Evolutionary conservation across 2,113 vertebrate species (phyloP).

Genomic region (Boleophthalmus pectinirostris): DNA sequence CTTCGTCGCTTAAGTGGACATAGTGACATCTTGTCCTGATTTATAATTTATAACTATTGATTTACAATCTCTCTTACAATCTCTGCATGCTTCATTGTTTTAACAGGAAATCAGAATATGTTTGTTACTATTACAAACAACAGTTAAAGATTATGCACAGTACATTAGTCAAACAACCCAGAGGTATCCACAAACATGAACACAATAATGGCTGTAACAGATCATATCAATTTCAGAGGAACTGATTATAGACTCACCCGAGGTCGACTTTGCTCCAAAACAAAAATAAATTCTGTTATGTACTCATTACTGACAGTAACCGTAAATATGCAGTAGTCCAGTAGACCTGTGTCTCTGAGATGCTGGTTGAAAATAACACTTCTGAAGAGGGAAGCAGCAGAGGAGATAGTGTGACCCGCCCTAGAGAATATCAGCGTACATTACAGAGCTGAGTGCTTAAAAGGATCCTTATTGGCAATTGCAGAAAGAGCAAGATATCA

Average conservation of each 20-base stretch:
- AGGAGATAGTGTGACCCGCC: slow-evolving; percentile 30
- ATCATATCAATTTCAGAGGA: neutral
- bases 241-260: slow-evolving; percentile 41
- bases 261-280: neutral
- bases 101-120: neutral
- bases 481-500: neutral
- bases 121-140: neutral
- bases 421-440: slow-evolving; percentile 44
- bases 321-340: neutral
- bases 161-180: neutral
- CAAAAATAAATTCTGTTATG: neutral
- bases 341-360: neutral
- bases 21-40: neutral
- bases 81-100: no score
- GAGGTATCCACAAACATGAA: neutral
- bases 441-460: slow-evolving; percentile 54
- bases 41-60: slow-evolving; percentile 40
- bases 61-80: slow-evolving; percentile 3
- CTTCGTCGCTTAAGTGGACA: neutral
- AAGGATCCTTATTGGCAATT: slow-evolving; percentile 48
- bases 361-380: neutral
- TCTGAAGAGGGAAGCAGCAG: neutral
- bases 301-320: neutral
- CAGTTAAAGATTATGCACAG: neutral
- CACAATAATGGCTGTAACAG: neutral